Evolutionary conservation across 2,888 invertebrate species (phyloP).

Genomic region (Tortrix viridana): DNA sequence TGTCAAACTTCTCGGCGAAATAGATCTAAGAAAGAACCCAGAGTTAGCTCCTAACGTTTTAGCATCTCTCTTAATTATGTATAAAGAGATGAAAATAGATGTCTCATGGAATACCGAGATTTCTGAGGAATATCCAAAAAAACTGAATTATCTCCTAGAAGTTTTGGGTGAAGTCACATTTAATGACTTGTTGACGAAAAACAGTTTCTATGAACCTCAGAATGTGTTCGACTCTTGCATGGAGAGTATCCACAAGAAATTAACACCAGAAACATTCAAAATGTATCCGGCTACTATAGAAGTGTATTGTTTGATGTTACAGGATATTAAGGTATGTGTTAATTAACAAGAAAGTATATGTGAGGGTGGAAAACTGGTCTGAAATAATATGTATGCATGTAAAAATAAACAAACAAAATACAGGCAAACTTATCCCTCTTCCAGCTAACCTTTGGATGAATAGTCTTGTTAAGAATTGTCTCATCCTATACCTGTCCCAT

Average conservation of each 20-base stretch:
- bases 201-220: conserved; percentile 55
- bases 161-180: conserved; percentile 52
- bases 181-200: conserved; percentile 50
- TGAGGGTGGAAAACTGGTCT: too few species aligned
- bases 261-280: conserved; percentile 62
- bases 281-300: conserved; percentile 67
- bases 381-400: too few species aligned
- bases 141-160: conserved; percentile 57
- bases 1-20: conserved; percentile 50
- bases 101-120: conserved; percentile 60
- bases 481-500: too few species aligned
- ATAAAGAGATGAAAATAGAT: conserved; percentile 56
- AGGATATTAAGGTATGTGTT: conserved; percentile 56
- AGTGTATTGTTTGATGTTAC: conserved; percentile 60
- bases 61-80: conserved; percentile 59
- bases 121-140: conserved; percentile 50
- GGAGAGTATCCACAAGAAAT: conserved; percentile 60
- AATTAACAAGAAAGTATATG: neutral
- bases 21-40: conserved; percentile 49
- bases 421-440: too few species aligned
- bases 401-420: too few species aligned
- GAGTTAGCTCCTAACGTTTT: conserved; percentile 49
- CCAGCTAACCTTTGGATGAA: too few species aligned
- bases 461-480: too few species aligned
- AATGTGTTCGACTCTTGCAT: conserved; percentile 65